These are phyloP conservation scores for Siderastrea siderea DNA, from an alignment of 92 coral and sea anemone species.

Conservation along the genomic window DNA sequence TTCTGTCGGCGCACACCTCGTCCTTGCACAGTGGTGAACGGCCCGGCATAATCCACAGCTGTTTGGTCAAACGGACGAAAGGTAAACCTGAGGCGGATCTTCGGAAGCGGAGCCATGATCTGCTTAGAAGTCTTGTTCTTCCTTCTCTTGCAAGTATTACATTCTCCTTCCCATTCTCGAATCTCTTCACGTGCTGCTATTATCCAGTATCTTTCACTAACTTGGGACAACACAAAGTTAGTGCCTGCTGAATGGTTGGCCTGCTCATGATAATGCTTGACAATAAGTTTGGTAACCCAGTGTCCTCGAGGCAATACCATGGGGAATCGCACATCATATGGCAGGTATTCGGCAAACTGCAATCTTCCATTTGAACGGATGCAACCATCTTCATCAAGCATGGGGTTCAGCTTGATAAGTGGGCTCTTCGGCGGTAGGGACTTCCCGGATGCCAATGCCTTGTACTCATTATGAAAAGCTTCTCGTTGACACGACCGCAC, in stretches of 20 bases:
- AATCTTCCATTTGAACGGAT: conserved; percentile 63
- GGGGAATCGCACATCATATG: conserved; percentile 60
- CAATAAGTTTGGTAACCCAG: conserved; percentile 65
- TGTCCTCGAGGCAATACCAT: conserved; percentile 64
- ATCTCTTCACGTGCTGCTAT: conserved; percentile 72
- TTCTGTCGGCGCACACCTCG: conserved; percentile 61
- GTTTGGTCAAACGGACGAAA: conserved; percentile 77
- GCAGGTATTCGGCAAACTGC: conserved; percentile 60
- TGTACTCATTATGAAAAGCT: conserved; percentile 56
- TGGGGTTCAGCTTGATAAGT: conserved; percentile 35
- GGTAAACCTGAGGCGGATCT: conserved; percentile 53
- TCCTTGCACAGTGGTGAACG: conserved; percentile 75
- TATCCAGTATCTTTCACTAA: conserved; percentile 60
- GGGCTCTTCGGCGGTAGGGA: conserved; percentile 48
- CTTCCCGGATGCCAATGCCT: conserved; percentile 46
- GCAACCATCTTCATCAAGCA: conserved; percentile 60
- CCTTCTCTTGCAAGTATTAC: conserved; percentile 38
- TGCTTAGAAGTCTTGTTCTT: conserved; percentile 65
- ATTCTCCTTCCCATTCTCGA: conserved; percentile 53
- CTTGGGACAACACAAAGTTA: conserved; percentile 63
- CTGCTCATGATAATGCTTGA: conserved; percentile 58
- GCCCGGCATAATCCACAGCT: conserved; percentile 43
- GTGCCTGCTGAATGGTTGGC: conserved; percentile 75
- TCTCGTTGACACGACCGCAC: conserved; percentile 62
- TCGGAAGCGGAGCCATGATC: conserved; percentile 78